Percentiles rank a stretch among this genome's conserved stretches.
Conservation (phyloP, 2,888 invertebrate genomes). For the Neocrepidodera transversa region DNA sequence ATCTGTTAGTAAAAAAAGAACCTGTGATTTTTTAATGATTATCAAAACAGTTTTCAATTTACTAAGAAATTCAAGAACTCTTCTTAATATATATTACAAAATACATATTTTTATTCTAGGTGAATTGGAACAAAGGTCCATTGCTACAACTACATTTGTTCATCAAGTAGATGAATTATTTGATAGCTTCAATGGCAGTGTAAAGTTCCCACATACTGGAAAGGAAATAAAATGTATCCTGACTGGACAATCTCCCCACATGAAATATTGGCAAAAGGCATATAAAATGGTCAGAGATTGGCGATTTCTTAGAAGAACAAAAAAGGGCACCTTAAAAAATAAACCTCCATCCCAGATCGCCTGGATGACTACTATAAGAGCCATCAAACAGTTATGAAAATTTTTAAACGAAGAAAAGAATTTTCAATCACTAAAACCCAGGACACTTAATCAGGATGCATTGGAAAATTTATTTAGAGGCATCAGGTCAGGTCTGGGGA, state of each 20-base stretch:
- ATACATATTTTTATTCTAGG: background rate
- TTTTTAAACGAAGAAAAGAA: conserved; percentile 3
- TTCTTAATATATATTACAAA: background rate
- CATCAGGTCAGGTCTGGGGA: background rate
- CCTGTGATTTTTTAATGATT: background rate
- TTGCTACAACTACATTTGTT: conserved; percentile 37
- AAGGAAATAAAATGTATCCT: conserved; percentile 28
- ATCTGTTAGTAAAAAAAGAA: background rate
- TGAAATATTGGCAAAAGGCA: conserved; percentile 24
- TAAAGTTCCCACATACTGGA: conserved; percentile 14
- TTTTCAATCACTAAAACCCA: no score
- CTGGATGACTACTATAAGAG: conserved; percentile 32
- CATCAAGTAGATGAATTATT: conserved; percentile 39
- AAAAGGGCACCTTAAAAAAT: conserved; percentile 17
- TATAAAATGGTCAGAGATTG: conserved; percentile 22
- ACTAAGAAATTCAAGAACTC: background rate
- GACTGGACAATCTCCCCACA: conserved; percentile 29
- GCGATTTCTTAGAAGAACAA: conserved; percentile 18
- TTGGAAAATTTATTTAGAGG: background rate
- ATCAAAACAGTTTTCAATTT: background rate
- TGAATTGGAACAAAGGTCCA: conserved; percentile 15
- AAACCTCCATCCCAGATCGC: conserved; percentile 36
- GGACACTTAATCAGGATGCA: background rate
- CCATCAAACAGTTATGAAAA: conserved; percentile 26
- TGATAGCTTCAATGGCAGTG: conserved; percentile 41